phyloP scores from a whole-genome alignment of 2,888 invertebrate species.

The Onthophagus sagittarius region DNA sequence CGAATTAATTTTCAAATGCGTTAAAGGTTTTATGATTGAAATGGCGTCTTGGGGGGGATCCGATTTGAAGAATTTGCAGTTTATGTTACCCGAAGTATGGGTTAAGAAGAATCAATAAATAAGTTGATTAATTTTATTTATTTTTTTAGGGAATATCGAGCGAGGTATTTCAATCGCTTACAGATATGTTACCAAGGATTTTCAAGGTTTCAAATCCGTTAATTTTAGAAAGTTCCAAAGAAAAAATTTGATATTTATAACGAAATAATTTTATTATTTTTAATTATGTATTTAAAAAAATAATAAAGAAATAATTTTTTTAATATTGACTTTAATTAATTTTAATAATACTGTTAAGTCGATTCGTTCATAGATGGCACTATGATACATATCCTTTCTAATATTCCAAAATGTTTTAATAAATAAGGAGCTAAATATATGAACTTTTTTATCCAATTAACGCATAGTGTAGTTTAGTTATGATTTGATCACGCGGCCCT shows the following conservation, averaged over 20 bases:
- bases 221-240: slow-evolving; percentile 55
- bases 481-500: too few species aligned
- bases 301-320: too few species aligned
- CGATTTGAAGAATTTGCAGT: slow-evolving; percentile 82
- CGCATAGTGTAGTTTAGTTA: too few species aligned
- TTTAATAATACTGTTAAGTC: too few species aligned
- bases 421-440: too few species aligned
- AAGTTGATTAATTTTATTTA: slow-evolving; percentile 20
- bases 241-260: slow-evolving; percentile 5
- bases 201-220: slow-evolving; percentile 94
- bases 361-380: too few species aligned
- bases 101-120: neutral
- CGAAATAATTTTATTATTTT: neutral
- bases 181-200: slow-evolving; percentile 86
- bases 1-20: slow-evolving; percentile 96
- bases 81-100: slow-evolving; percentile 74
- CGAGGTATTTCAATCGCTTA: slow-evolving; percentile 75
- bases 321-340: too few species aligned
- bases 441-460: too few species aligned
- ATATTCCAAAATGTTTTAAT: too few species aligned
- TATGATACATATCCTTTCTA: too few species aligned
- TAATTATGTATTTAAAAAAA: neutral
- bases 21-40: slow-evolving; percentile 99
- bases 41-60: slow-evolving; percentile 91
- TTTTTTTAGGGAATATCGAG: slow-evolving; percentile 69